Base-by-base conservation (phyloP, 1,140 invertebrate species). In the Drosophila paulistorum region DNA sequence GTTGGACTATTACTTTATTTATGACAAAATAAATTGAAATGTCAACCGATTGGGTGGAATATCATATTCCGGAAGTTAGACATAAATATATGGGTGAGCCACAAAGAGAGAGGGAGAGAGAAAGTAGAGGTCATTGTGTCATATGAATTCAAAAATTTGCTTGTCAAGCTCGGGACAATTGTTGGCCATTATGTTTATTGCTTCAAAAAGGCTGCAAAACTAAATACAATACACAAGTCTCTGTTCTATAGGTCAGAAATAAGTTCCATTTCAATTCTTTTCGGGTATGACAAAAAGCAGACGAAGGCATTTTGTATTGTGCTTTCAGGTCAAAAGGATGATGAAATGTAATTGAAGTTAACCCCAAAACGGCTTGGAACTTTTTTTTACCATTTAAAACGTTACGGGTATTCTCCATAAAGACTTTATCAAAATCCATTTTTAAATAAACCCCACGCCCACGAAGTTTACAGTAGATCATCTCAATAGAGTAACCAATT, bases 11-110 rank as follows among this genome's bases (percentile, higher is more conserved):
- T 81, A 69, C 80, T 79, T 87, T 90, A 90, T 90, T 90, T 90
- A 90, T 90, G 79, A 79, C 72, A 45, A 90, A 90, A 79, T 87
- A 90, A 87, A 90, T 90, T 90, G 87, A 90, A 90, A 90, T 90
- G 87, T 90, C 87, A 90, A 90, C 66, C 75, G 80, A 62, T 64
- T 79, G 77, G 80, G 69, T 76, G 77, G 70, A 74, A 82, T 83
- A 86, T 90, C 74, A 89, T 89, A 89, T 89, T 89, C 77, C 59
- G 45, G 39, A 85, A 79, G 65, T 83, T 66, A 63, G 58, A 71
- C 76, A 66, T 71, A 67, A 73, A 79, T 87, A 74, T 81, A 68
- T 59, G 10, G 7, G 2, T 17, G 14, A 14, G 55, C 4, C 30
- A 76, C 67, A 48, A 20, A 23, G 45, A 3, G 20, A 51, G 17